phyloP scores from a whole-genome alignment of 2,113 vertebrate species.

The Silurus asotus region DNA sequence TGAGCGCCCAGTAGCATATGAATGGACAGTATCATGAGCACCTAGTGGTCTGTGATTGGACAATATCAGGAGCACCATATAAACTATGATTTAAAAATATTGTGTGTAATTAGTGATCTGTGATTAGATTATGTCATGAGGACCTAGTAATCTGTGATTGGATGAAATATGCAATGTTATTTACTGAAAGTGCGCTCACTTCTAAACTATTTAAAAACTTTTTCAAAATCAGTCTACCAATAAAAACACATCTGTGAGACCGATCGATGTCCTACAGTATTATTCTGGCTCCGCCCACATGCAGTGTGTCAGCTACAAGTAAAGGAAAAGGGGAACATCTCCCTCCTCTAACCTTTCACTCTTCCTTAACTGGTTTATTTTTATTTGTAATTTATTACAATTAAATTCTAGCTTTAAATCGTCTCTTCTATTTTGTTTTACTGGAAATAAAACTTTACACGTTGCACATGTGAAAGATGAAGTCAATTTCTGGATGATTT shows the following conservation, averaged over 20 bases:
- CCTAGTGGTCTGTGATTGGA: background rate
- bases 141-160: background rate
- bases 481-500: background rate
- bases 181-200: background rate
- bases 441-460: background rate
- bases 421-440: background rate
- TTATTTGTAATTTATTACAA: background rate
- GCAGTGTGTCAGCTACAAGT: background rate
- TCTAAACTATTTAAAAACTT: background rate
- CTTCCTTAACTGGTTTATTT: background rate
- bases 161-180: background rate
- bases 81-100: background rate
- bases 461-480: background rate
- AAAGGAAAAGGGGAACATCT: background rate
- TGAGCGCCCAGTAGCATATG: too few species aligned
- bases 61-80: too few species aligned
- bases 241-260: background rate
- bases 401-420: background rate
- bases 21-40: too few species aligned
- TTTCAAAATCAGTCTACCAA: background rate
- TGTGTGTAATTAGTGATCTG: background rate
- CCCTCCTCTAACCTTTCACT: background rate
- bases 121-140: background rate
- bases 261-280: background rate
- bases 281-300: background rate